Percentiles rank a stretch among this genome's conserved stretches.
phyloP scores from a whole-genome alignment of 37 sponge, comb jelly and placozoan species.

The Mnemiopsis leidyi region DNA sequence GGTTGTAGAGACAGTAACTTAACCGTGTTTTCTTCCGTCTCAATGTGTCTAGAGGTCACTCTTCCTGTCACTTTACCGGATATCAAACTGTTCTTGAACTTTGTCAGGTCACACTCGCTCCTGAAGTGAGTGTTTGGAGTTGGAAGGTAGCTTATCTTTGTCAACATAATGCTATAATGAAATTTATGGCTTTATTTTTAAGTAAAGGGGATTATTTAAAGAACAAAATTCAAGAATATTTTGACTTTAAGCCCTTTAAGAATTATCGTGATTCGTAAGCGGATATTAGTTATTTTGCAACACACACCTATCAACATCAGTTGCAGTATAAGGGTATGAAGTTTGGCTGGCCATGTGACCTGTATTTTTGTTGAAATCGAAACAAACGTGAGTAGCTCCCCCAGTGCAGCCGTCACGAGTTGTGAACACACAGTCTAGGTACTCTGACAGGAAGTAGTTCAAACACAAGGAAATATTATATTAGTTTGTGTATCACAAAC shows the following conservation, averaged over 20 bases:
- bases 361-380: background rate
- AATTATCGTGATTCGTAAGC: no score
- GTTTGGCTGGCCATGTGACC: constrained; percentile 9
- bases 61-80: background rate
- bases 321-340: background rate
- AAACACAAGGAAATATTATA: background rate
- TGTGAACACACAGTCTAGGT: constrained; percentile 41
- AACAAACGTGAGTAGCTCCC: background rate
- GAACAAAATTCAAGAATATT: no score
- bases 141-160: no score
- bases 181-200: no score
- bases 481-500: no score
- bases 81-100: constrained; percentile 20
- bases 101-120: constrained; percentile 21
- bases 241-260: no score
- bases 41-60: background rate
- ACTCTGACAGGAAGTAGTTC: background rate
- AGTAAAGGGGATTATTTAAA: no score
- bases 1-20: background rate
- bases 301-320: background rate
- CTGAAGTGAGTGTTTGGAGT: no score
- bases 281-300: no score
- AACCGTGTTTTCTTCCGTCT: background rate
- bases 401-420: constrained; percentile 2
- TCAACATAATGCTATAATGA: no score